Evolutionary conservation across 2,113 vertebrate genomes (phyloP), one percentile per base, ranked within the genome.

Genomic region (Eclectus roratus): DNA sequence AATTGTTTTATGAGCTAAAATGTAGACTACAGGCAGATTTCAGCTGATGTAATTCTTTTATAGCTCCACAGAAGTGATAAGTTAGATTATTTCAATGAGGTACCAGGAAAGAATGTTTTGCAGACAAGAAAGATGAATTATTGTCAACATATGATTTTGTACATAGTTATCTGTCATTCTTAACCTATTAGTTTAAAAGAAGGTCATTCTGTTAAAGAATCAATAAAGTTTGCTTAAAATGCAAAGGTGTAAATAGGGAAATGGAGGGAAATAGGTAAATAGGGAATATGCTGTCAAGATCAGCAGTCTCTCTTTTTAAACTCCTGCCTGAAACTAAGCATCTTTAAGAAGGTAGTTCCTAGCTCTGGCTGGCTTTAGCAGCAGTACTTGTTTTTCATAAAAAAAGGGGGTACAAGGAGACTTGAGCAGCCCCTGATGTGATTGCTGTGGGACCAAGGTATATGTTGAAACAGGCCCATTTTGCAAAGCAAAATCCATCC

Each of bases 331-430:
- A 53, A 19, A 16, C 11, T 17, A 25, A 43, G 28, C 3, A 5
- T 15, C 35, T 56, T 13, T 41, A 29, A 73, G 52, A 39, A 85
- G 63, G 21, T 17, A 6, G 25, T 29, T 71, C 13, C 46, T 3
- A 5, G 10, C 10, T 79, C 55, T 64, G 14, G 0, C 15, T 74
- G 73, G 5, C 9, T 55, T 43, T 29, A 56, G 53, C 35, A 43
- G 61, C 15, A 85, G 37, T 17, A 0, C 24, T 49, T 5, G 1
- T 27, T 68, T 9, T 19, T 74, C 3, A 0, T 7, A n/a, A n/a
- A n/a, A n/a, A n/a, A n/a, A n/a, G n/a, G 17, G 16, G 14, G 17
- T 17, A 6, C 11, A 16, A 16, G 41, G 25, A n/a, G 16, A 15
- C 6, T 44, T 15, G 17, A 31, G 29, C 19, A 25, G 27, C 27